Conservation (phyloP, 1,140 invertebrate species). For the Leptoteleia sp. region DNA sequence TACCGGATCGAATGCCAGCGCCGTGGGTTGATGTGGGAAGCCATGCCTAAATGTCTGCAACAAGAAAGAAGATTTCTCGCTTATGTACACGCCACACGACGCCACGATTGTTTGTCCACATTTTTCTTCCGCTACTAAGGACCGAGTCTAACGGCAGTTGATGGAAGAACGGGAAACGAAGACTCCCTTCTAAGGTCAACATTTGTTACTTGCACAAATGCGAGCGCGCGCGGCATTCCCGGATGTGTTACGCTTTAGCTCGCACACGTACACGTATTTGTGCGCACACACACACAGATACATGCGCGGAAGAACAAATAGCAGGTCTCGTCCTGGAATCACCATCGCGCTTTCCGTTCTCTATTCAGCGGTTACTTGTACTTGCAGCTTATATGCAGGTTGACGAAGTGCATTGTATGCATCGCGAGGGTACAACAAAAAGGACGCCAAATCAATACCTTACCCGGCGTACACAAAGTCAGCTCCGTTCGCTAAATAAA, state of each 20-base stretch:
- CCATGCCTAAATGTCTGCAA: constrained; percentile 98
- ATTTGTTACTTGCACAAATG: constrained; percentile 33
- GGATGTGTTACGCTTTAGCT: no score
- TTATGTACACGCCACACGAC: constrained; percentile 23
- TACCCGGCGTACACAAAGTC: constrained; percentile 32
- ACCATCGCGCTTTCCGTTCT: constrained; percentile 24
- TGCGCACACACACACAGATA: constrained; percentile 3
- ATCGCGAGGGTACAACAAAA: constrained; percentile 48
- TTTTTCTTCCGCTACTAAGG: constrained; percentile 60
- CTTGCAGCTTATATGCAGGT: constrained; percentile 37
- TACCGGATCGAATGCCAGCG: constrained; percentile 98
- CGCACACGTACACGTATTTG: no score
- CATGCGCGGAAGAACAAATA: not conserved
- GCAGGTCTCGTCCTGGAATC: constrained; percentile 23
- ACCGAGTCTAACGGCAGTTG: constrained; percentile 19
- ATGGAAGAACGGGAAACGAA: constrained; percentile 45
- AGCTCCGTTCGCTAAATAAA: constrained; percentile 41
- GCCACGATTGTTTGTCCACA: constrained; percentile 35
- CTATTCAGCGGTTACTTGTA: constrained; percentile 51
- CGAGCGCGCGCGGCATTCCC: no score
- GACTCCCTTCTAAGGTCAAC: constrained; percentile 53
- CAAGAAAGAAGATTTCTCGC: constrained; percentile 67
- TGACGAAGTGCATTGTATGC: constrained; percentile 51
- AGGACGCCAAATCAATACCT: constrained; percentile 54
- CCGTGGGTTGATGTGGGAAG: constrained; percentile 98